Percentiles rank a stretch among this genome's conserved stretches.
These are phyloP conservation scores for Gisinianus flammeolus DNA, from an alignment of 2,888 invertebrate genomes.

Conservation along the genomic window DNA sequence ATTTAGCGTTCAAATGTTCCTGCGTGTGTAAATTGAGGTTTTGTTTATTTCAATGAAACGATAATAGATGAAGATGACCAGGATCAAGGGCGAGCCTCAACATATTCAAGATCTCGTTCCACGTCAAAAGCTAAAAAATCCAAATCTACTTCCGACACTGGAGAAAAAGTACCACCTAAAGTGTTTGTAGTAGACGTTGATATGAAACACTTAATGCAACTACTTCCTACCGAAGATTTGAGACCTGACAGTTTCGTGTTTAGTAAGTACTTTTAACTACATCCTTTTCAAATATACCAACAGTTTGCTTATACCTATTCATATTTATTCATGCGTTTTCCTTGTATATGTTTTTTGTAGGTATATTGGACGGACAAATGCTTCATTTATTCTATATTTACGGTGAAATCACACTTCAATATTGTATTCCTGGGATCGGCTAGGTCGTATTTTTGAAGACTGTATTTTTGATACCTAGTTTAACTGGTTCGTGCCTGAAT, in stretches of 20 bases:
- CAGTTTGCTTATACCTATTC: not conserved
- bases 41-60: not conserved
- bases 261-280: constrained; percentile 36
- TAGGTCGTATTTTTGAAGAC: not conserved
- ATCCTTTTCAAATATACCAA: not conserved
- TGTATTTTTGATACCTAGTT: too few species aligned
- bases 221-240: constrained; percentile 45
- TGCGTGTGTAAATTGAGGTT: not conserved
- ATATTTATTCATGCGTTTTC: not conserved
- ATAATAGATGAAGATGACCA: constrained; percentile 26
- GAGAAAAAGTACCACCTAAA: not conserved
- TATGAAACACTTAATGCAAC: constrained; percentile 45
- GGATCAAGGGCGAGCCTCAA: not conserved
- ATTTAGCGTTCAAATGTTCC: not conserved
- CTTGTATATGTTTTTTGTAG: constrained; percentile 18
- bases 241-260: constrained; percentile 46
- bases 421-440: constrained; percentile 44
- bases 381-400: constrained; percentile 48
- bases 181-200: constrained; percentile 47
- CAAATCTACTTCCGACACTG: not conserved
- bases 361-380: constrained; percentile 40
- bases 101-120: not conserved
- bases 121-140: not conserved
- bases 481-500: too few species aligned
- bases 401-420: constrained; percentile 51